phyloP scores from a whole-genome alignment of 2,797 vertebrate species.

The Peromyscus aztecus region DNA sequence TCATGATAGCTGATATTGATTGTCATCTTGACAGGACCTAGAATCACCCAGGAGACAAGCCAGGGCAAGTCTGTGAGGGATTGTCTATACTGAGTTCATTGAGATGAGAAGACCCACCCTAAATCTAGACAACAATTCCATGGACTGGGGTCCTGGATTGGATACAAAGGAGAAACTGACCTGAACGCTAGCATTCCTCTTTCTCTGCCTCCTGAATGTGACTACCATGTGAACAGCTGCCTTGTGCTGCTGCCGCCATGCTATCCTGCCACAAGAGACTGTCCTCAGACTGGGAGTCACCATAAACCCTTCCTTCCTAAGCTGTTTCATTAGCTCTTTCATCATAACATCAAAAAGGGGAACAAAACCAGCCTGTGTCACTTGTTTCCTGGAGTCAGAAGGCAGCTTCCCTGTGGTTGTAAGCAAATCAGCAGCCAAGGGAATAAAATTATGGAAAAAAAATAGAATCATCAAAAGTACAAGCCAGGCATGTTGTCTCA shows the following conservation, averaged over 20 bases:
- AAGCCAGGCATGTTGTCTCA: neutral
- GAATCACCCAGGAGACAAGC: neutral
- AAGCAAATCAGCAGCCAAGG: neutral
- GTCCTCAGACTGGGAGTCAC: neutral
- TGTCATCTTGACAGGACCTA: neutral
- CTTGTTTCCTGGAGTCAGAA: neutral
- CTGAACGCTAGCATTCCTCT: neutral
- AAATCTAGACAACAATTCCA: neutral
- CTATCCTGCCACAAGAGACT: too few species aligned
- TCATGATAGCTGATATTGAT: neutral
- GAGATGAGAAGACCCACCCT: neutral
- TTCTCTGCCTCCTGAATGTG: neutral
- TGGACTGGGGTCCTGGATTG: neutral
- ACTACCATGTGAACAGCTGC: neutral
- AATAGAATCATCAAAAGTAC: neutral
- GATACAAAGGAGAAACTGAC: neutral
- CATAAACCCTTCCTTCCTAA: too few species aligned
- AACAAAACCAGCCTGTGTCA: neutral
- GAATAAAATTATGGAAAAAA: conserved; percentile 7
- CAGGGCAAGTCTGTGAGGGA: neutral
- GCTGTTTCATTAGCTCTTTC: neutral
- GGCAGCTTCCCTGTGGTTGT: neutral
- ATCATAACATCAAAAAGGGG: neutral
- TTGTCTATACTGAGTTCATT: neutral
- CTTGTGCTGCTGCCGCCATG: too few species aligned